Evolutionary conservation across 2,113 vertebrate genomes (phyloP).

Genomic region (Eulacestoma nigropectus): DNA sequence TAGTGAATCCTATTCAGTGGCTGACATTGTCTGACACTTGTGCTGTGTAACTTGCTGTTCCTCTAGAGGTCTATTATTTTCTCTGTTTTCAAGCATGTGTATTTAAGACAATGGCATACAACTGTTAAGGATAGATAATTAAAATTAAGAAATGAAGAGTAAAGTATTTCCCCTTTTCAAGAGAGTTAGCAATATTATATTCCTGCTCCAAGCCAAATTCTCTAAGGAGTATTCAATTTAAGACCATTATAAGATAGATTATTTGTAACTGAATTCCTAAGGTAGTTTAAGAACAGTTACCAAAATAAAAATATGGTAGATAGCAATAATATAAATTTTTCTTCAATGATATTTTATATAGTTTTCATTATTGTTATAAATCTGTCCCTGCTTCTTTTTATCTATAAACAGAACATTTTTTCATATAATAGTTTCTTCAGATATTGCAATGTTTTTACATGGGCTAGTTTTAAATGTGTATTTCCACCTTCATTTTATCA

Average conservation of each 20-base stretch:
- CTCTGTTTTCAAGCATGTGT: not conserved
- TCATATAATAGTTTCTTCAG: not conserved
- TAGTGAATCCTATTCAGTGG: not conserved
- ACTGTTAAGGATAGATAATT: not conserved
- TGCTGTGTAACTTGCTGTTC: not conserved
- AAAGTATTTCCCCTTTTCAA: not conserved
- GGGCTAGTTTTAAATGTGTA: not conserved
- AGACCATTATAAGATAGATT: not conserved
- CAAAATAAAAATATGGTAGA: not conserved
- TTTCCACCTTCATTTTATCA: conserved; percentile 35
- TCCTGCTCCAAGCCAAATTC: not conserved
- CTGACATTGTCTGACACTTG: not conserved
- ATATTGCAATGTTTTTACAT: conserved; percentile 20
- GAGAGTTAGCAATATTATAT: not conserved
- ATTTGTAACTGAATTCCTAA: not conserved
- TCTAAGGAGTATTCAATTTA: not conserved
- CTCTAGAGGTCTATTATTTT: not conserved
- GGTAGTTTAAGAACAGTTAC: not conserved
- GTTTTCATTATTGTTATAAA: not conserved
- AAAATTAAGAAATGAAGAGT: not conserved
- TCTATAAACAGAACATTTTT: not conserved
- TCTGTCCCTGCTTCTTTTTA: not conserved
- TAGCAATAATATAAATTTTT: not conserved
- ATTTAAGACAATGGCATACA: not conserved
- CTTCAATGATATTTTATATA: not conserved